Base-by-base conservation (phyloP, 1,140 invertebrate genomes). In the Brachionus manjavacas region DNA sequence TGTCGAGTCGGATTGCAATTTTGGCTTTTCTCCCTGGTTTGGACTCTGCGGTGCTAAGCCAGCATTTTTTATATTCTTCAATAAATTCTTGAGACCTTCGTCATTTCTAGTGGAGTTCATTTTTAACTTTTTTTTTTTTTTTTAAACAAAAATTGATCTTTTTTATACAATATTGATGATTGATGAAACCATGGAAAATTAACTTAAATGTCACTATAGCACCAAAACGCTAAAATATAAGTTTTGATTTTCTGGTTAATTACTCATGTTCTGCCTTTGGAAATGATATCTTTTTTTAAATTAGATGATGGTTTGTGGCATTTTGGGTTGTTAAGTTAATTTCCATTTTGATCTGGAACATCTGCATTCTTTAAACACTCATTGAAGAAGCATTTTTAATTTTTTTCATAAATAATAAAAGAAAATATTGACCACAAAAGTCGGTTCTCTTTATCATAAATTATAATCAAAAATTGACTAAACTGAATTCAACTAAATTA, bases 101-200 rank as follows among this genome's bases (percentile, higher is more conserved):
- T 74, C 70, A 41, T 74, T 74, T 41, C 70, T 39, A 35, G 70
- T 20, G 0, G 70, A 74, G 16, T 41, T 74, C 70, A 79, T 79
- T 28, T 14, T 55, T 35, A 28, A 2, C n/a, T n/a, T n/a, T 9
- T 16, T 41, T 76, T 6, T n/a, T 6, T 76, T 76, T 49, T 46
- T 1, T 14, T 46, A 0, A 4, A 3, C 12, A 46, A 12, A 46
- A n/a, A 1, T 46, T n/a, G 43, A 35, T 35, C 31, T 72, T 16
- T 72, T 72, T 72, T 72, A 12, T 28, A 72, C 23, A 72, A 8
- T 28, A 28, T 72, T 72, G 28, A 72, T 41, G 8, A 16, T 72
- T 35, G 31, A 72, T 28, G 28, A 72, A 72, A 35, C 43, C 43
- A 46, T 12, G 43, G 16, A 25, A 66, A 66, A 12, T 25, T 25